phyloP scores from a whole-genome alignment of 2,797 vertebrate genomes.

The Myoxocephalus aenaeus region DNA sequence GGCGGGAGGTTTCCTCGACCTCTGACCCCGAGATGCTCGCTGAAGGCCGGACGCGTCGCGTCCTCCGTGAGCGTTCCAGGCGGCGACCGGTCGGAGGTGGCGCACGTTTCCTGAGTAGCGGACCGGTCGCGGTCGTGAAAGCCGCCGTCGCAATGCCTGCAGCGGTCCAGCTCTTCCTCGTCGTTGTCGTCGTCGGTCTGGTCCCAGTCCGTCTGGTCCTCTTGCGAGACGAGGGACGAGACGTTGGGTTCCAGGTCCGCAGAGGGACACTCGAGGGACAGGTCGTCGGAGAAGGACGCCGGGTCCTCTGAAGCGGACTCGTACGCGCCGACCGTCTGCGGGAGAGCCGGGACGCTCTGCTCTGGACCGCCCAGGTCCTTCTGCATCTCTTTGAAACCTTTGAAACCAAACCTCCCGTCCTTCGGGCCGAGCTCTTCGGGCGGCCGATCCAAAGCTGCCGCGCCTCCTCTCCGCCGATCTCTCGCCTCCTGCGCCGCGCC shows the following conservation, averaged over 20 bases:
- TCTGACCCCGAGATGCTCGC: not conserved
- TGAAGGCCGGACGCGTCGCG: conserved; percentile 45
- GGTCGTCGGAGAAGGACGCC: conserved; percentile 72
- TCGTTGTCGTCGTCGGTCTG: conserved; percentile 65
- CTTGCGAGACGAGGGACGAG: conserved; percentile 66
- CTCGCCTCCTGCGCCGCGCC: conserved; percentile 1
- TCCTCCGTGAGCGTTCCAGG: conserved; percentile 59
- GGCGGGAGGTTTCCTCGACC: conserved; percentile 83
- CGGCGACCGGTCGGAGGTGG: conserved; percentile 69
- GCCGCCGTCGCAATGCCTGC: too few species aligned
- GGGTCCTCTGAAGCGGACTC: conserved; percentile 69
- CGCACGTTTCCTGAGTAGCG: conserved; percentile 69
- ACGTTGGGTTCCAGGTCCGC: conserved; percentile 82
- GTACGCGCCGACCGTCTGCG: conserved; percentile 38
- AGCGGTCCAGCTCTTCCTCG: too few species aligned
- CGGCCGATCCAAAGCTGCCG: conserved; percentile 35
- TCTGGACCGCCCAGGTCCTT: conserved; percentile 39
- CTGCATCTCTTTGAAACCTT: conserved; percentile 36
- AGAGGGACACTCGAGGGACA: conserved; percentile 67
- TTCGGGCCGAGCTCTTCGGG: conserved; percentile 27
- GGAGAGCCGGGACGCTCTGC: conserved; percentile 36
- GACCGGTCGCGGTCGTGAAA: conserved; percentile 25
- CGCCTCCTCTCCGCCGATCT: not conserved
- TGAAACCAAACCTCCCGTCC: conserved; percentile 15
- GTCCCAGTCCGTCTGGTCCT: conserved; percentile 59